A percentile compares a stretch with the other conserved stretches of the same genome.
Conservation (phyloP, 37 sponge, comb jelly and placozoan genomes). For the Chondrilla cf. caribensis region DNA sequence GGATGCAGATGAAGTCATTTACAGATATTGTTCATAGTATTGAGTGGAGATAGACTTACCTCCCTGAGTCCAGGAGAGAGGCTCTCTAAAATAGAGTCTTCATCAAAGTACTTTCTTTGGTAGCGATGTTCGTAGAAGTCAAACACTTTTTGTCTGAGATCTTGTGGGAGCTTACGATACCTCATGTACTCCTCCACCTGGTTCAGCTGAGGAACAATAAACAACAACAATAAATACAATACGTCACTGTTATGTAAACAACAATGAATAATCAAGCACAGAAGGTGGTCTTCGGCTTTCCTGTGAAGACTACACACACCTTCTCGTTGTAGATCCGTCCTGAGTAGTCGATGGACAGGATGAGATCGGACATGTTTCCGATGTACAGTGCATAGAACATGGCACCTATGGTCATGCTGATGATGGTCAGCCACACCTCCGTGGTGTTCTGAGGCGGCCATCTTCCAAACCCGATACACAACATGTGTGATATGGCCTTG, state of each 20-base stretch:
- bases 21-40: too few species aligned
- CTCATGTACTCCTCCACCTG: slow-evolving; percentile 73
- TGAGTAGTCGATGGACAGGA: slow-evolving; percentile 43
- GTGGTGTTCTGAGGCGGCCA: slow-evolving; percentile 57
- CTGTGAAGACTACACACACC: slow-evolving; percentile 38
- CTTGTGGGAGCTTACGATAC: slow-evolving; percentile 57
- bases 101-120: slow-evolving; percentile 59
- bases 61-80: slow-evolving; percentile 58
- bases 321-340: slow-evolving; percentile 61
- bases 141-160: slow-evolving; percentile 29
- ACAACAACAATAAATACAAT: too few species aligned
- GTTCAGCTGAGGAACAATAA: slow-evolving; percentile 26
- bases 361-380: slow-evolving; percentile 62
- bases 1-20: too few species aligned
- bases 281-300: too few species aligned
- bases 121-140: slow-evolving; percentile 63
- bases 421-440: slow-evolving; percentile 69
- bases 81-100: slow-evolving; percentile 40
- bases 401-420: slow-evolving; percentile 70
- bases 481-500: slow-evolving; percentile 58
- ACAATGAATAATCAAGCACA: too few species aligned
- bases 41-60: slow-evolving; percentile 14
- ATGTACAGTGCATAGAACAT: slow-evolving; percentile 74
- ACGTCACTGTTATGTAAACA: too few species aligned
- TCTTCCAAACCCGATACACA: slow-evolving; percentile 74